A percentile compares a stretch with the other conserved stretches of the same genome.
Evolutionary conservation across 2,113 vertebrate species (phyloP).

Genomic region (Limnothrissa miodon): DNA sequence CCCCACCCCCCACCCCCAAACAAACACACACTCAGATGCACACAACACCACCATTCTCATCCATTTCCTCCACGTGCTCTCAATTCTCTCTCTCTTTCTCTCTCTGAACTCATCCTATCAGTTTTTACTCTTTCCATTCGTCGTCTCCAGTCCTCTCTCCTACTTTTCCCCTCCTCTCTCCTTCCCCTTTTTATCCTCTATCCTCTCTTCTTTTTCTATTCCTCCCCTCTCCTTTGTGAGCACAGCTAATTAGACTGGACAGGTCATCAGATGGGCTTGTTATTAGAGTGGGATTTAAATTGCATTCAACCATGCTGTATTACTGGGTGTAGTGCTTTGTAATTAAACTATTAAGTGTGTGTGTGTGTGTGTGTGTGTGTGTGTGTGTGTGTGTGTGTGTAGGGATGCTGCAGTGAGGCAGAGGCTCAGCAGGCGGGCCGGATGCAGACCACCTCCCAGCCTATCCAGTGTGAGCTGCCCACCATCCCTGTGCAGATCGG

Average conservation of each 20-base stretch:
- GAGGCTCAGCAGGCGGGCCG: constrained; percentile 96
- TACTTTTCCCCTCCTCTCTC: background rate
- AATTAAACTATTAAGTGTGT: background rate
- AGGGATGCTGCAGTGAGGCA: constrained; percentile 96
- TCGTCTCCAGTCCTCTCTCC: background rate
- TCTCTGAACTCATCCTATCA: background rate
- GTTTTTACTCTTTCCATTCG: background rate
- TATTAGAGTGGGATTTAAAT: background rate
- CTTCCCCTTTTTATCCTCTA: background rate
- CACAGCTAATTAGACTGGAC: background rate
- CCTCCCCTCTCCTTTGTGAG: background rate
- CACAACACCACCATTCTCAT: background rate
- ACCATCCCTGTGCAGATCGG: constrained; percentile 96
- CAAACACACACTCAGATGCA: background rate
- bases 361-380: constrained; percentile 24
- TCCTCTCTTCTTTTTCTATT: background rate
- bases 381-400: constrained; percentile 29
- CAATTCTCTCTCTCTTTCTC: background rate
- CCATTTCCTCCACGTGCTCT: background rate
- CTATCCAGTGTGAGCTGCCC: constrained; percentile 95
- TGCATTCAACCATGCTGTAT: background rate
- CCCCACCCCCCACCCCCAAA: too few species aligned
- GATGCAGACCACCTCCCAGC: constrained; percentile 91
- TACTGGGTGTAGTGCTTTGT: background rate
- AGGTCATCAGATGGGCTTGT: too few species aligned